Evolutionary conservation across 2,797 vertebrate species (phyloP), one percentile per base, ranked within the genome.

Genomic region (Enteromius viviparus): DNA sequence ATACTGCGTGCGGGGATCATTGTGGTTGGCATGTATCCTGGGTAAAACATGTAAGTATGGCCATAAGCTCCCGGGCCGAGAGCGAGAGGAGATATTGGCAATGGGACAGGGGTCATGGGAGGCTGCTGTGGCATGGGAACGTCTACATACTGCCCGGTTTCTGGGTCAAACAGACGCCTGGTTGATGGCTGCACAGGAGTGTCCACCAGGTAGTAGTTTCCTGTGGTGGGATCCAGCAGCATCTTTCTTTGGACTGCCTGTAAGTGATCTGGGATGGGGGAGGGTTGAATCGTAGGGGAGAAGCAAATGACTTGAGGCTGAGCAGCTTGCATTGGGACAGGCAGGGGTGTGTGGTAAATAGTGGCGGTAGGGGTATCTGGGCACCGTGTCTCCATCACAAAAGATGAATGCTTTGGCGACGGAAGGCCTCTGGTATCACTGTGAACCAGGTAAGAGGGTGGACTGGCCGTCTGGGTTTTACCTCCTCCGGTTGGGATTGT

Each of bases 91-190:
- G 97, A 95, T 23, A 96, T 88, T 0, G 94, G 93, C 47, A 94
- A 87, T 0, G 90, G 87, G 86, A 95, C 86, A 15, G 90, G 86
- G 42, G 86, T 87, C 85, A 90, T 85, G 11, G 93, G 91, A 34
- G 93, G 90, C 23, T 90, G 87, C 64, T 91, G 94, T 0, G 95
- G 95, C 90, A 99, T 76, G 0, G 98, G 96, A 49, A 99, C 94
- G 0, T 99, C 97, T 85, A 99, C 97, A 3, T 97, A 99, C 88
- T 98, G 98, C 10, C 98, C 96, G 0, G 97, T 99, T 89, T 99
- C 97, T 0, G 98, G 98, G 89, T 99, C 98, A 82, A 97, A 98
- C 5, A 99, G 96, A 58, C 97, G 95, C 70, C 94, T 95, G 76
- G 96, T 97, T 81, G 95, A 69, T 0, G 94, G 95, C 86, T 94